These are phyloP conservation scores for Ommatoiulus sabulosus DNA, from an alignment of 2,888 invertebrate species.

Conservation along the genomic window DNA sequence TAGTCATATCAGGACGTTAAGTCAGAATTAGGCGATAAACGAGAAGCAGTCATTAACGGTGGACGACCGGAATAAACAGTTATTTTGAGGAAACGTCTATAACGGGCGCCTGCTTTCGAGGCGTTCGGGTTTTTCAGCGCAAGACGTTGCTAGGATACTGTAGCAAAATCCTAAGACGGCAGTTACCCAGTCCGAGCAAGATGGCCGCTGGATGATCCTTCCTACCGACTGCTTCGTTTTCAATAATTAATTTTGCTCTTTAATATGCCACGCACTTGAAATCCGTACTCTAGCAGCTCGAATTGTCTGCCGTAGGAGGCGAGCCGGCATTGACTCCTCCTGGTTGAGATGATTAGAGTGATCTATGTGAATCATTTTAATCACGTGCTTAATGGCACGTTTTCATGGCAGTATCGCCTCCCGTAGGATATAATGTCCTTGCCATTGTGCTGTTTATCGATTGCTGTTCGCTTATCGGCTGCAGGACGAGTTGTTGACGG, in stretches of 20 bases:
- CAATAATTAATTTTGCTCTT: background rate
- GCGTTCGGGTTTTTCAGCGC: slow-evolving; percentile 2
- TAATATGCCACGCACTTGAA: slow-evolving; percentile 8
- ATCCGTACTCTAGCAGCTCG: background rate
- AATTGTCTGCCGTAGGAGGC: background rate
- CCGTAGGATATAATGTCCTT: slow-evolving; percentile 4
- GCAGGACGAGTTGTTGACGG: background rate
- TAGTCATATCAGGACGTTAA: background rate
- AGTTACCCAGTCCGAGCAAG: background rate
- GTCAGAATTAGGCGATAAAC: background rate
- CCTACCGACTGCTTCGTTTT: background rate
- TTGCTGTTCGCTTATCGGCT: slow-evolving; percentile 1
- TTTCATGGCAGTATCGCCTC: background rate
- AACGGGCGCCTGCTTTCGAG: background rate
- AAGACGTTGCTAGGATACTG: slow-evolving; percentile 34
- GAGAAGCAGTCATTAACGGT: background rate
- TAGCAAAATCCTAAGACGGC: background rate
- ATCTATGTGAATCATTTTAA: slow-evolving; percentile 27
- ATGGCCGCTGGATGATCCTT: background rate
- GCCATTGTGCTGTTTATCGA: slow-evolving; percentile 27
- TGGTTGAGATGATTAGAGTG: background rate
- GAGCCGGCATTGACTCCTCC: background rate
- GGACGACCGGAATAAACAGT: background rate
- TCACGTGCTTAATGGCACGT: slow-evolving; percentile 28
- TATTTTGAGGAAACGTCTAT: background rate